Base-by-base conservation (phyloP, 2,888 invertebrate genomes). In the Adelphocoris suturalis region DNA sequence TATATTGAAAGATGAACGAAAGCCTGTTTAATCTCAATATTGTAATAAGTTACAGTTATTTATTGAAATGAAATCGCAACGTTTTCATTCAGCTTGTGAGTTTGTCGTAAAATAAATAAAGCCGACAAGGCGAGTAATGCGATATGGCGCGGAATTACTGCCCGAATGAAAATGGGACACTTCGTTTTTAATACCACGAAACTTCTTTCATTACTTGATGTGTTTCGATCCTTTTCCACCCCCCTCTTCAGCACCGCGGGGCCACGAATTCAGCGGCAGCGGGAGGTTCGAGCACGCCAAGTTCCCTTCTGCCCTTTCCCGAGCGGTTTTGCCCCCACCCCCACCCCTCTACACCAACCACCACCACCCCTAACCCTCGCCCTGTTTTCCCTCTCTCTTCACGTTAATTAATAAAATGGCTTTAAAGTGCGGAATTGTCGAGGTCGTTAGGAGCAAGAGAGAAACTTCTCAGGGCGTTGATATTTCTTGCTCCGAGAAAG, bases 401-500 rank as follows among this genome's bases (percentile, higher is more conserved):
- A 16, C 57, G 85, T 85, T 85, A 85, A 85, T 85, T 85, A 85
- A 85, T 85, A 85, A 85, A 85, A 85, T 85, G 85, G 85, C 85
- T 85, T 85, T 85, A 57, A 85, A 85, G 85, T 85, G 85, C 28
- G 57, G 57, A 85, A 37, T 85, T 85, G 85, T 85, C 85, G 85
- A 85, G 85, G 57, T 85, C 85, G 85, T 85, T 85, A 85, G 55
- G 85, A 61, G 57, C 37, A 46, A 14, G 19, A 37, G 46, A n/a
- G 68, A 19, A 68, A 68, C 68, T 68, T 68, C 23, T 12, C 23
- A 68, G 68, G 68, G 68, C 68, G 68, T 68, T 68, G 68, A 68
- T 68, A 68, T 68, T 68, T 68, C 68, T 68, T 23, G 23, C 23
- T 27, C 12, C 68, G 23, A 68, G 23, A 52, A 68, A 19, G 16